These are phyloP conservation scores for Meloidogyne hapla DNA, from an alignment of 1,140 invertebrate species.

Conservation along the genomic window DNA sequence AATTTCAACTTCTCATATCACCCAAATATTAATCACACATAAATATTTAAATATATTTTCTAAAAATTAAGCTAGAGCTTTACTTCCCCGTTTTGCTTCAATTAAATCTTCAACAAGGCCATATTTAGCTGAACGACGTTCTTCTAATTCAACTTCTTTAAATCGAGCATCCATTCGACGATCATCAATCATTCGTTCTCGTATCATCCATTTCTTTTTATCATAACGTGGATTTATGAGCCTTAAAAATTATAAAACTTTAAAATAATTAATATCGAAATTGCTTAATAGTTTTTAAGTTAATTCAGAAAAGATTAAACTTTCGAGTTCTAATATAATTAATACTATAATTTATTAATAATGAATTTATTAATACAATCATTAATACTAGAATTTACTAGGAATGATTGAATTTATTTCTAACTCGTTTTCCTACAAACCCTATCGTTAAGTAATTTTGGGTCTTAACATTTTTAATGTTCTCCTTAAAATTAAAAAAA, in stretches of 20 bases:
- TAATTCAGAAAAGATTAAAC: no score
- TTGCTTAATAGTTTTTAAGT: no score
- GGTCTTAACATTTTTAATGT: not conserved
- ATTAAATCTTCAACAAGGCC: slow-evolving; percentile 46
- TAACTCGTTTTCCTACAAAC: no score
- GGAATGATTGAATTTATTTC: no score
- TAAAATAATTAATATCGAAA: no score
- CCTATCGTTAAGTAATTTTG: no score
- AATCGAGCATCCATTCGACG: slow-evolving; percentile 53
- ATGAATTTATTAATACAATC: no score
- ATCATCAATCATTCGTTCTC: slow-evolving; percentile 57
- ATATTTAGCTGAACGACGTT: slow-evolving; percentile 39
- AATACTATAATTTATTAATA: no score
- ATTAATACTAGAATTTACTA: no score
- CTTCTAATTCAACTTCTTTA: slow-evolving; percentile 51
- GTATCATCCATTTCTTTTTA: slow-evolving; percentile 52
- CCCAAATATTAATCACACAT: not conserved
- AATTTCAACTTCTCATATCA: not conserved
- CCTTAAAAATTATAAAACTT: slow-evolving; percentile 49
- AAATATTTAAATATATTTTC: not conserved
- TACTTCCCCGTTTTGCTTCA: slow-evolving; percentile 49
- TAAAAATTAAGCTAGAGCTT: slow-evolving; percentile 25
- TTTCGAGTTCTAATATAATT: no score
- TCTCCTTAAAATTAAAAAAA: not conserved
- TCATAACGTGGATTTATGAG: slow-evolving; percentile 53